A percentile compares a stretch with the other conserved stretches of the same genome.
Evolutionary conservation across 2,113 vertebrate genomes (phyloP).

Genomic region (Lampris megalopsis): DNA sequence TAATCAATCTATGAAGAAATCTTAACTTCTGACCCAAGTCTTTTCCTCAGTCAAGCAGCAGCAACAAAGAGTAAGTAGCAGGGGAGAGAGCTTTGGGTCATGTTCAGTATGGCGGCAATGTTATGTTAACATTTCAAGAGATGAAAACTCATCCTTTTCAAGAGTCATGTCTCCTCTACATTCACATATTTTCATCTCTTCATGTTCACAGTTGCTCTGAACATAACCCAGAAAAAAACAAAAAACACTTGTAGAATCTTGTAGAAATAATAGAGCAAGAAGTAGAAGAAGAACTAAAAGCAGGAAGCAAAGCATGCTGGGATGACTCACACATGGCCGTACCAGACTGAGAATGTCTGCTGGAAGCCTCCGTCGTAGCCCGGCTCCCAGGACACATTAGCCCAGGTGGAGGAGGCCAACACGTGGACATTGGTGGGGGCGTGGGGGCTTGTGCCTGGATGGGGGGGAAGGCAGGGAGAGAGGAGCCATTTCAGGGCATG

Average conservation of each 20-base stretch:
- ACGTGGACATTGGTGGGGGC: slow-evolving; percentile 90
- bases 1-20: neutral
- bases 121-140: slow-evolving; percentile 32
- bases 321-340: slow-evolving; percentile 99
- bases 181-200: slow-evolving; percentile 57
- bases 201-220: slow-evolving; percentile 68
- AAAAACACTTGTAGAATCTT: neutral
- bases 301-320: slow-evolving; percentile 98
- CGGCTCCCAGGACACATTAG: slow-evolving; percentile 96
- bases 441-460: slow-evolving; percentile 96
- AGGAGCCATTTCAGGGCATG: slow-evolving; percentile 39
- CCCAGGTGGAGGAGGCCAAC: slow-evolving; percentile 91
- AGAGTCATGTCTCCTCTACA: slow-evolving; percentile 31
- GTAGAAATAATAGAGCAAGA: slow-evolving; percentile 59
- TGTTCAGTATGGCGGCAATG: slow-evolving; percentile 65
- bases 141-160: slow-evolving; percentile 51
- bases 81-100: slow-evolving; percentile 51
- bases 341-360: slow-evolving; percentile 99
- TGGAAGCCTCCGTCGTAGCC: slow-evolving; percentile 96
- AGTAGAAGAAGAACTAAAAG: slow-evolving; percentile 76
- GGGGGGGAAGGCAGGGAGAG: slow-evolving; percentile 14
- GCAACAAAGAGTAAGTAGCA: slow-evolving; percentile 51
- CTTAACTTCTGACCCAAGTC: slow-evolving; percentile 32
- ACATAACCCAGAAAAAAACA: slow-evolving; percentile 68
- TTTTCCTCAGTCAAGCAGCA: slow-evolving; percentile 28